These are phyloP conservation scores for Osmerus mordax DNA, from an alignment of 2,113 vertebrate genomes.

Conservation along the genomic window DNA sequence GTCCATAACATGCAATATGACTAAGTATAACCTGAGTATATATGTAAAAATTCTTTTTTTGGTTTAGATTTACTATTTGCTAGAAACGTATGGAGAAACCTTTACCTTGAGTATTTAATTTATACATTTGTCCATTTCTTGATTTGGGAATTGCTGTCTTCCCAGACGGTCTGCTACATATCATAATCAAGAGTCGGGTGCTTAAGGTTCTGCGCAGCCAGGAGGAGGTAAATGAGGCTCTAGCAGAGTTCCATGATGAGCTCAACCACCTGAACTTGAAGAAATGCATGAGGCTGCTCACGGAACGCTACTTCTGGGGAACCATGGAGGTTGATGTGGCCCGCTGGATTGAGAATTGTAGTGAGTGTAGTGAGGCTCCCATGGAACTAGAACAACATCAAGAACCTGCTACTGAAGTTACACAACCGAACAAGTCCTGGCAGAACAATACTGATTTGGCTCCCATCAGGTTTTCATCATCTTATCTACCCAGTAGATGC, in stretches of 20 bases:
- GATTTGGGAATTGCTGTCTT: not conserved
- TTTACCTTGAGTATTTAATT: not conserved
- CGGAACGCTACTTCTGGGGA: not conserved
- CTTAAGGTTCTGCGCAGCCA: not conserved
- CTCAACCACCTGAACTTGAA: not conserved
- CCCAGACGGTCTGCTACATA: not conserved
- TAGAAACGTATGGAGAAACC: not conserved
- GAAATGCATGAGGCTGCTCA: not conserved
- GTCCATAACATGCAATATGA: no score
- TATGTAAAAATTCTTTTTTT: not conserved
- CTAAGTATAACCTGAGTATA: no score
- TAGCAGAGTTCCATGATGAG: not conserved
- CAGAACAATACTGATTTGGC: no score
- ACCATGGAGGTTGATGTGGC: not conserved
- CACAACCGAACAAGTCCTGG: constrained; percentile 11
- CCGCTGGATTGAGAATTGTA: not conserved
- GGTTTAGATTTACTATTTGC: not conserved
- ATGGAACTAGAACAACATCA: not conserved
- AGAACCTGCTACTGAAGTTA: not conserved
- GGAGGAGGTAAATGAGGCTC: not conserved
- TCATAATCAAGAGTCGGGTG: not conserved
- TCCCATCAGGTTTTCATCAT: no score
- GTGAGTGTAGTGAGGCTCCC: not conserved
- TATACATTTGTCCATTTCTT: not conserved
- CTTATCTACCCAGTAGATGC: no score